A percentile compares a stretch with the other conserved stretches of the same genome.
phyloP scores from a whole-genome alignment of 2,113 vertebrate species.

The Plotosus lineatus region DNA sequence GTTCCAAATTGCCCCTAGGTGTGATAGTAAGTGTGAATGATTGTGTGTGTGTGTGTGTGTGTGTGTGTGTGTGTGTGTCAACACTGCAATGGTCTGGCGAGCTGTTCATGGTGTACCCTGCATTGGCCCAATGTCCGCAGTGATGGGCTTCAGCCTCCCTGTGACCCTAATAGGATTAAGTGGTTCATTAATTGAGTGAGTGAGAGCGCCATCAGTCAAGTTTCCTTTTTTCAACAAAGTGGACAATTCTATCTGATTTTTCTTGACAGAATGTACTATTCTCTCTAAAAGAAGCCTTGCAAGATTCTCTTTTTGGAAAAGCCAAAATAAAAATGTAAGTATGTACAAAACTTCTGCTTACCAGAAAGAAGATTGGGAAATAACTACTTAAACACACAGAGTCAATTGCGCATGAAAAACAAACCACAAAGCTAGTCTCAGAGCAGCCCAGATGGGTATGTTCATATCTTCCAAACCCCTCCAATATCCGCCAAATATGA shows the following conservation, averaged over 20 bases:
- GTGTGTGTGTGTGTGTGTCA: too few species aligned
- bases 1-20: too few species aligned
- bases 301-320: not conserved
- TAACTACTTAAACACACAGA: slow-evolving; percentile 1
- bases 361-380: not conserved
- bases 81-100: too few species aligned
- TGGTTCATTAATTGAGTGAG: too few species aligned
- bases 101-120: too few species aligned
- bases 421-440: slow-evolving; percentile 22
- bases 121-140: too few species aligned
- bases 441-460: slow-evolving; percentile 21
- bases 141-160: too few species aligned
- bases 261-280: not conserved
- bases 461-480: slow-evolving; percentile 2
- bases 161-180: too few species aligned
- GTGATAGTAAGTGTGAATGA: too few species aligned
- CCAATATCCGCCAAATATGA: not conserved
- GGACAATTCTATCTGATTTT: not conserved
- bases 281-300: not conserved
- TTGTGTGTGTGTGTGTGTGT: too few species aligned
- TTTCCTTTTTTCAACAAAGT: not conserved
- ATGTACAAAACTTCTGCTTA: not conserved
- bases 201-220: not conserved
- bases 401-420: not conserved
- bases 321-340: not conserved